Evolutionary conservation across 2,797 vertebrate genomes (phyloP), one percentile per base, ranked within the genome.

Genomic region (Alosa sapidissima): DNA sequence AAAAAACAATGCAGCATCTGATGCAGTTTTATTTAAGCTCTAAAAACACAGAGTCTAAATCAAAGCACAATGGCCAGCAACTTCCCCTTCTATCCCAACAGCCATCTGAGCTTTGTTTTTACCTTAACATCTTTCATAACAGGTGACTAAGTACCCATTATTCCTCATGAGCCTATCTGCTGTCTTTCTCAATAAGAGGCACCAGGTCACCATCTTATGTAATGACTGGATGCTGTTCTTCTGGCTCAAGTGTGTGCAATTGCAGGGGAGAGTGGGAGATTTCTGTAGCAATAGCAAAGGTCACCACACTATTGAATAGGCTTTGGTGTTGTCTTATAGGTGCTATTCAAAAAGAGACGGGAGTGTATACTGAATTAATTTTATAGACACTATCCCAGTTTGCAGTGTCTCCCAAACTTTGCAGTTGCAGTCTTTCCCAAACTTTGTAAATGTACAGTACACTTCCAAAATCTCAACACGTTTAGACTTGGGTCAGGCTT

Each of bases 101-200:
- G 13, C 14, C 7, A 21, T 21, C 41, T 47, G 36, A 78, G 41
- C 14, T 41, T 21, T 47, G 36, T 6, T 78, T 78, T 78, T 19
- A 14, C 36, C 36, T 78, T 13, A 45, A 36, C 36, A 33, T 16
- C 41, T 45, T 78, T 78, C 41, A 47, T 78, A 78, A 78, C 41
- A 47, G 41, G 14, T 8, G 41, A 47, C 41, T 45, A 62, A 62
- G 58, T n/a, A 62, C 7, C 58, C 72, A 78, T 78, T 47, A 78
- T 78, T 78, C 72, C 13, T 5, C 72, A 78, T 19, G 13, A 28
- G 72, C 16, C 36, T 36, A 16, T 72, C 7, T 72, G 36, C 81
- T 72, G 82, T 84, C 84, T 87, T 45, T 87, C 60, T 60, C 65
- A 65, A 89, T 84, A 51, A 47, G 36, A 47, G 72, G 55, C 65